Base-by-base conservation (phyloP, 2,113 vertebrate species). In the Calypte anna region DNA sequence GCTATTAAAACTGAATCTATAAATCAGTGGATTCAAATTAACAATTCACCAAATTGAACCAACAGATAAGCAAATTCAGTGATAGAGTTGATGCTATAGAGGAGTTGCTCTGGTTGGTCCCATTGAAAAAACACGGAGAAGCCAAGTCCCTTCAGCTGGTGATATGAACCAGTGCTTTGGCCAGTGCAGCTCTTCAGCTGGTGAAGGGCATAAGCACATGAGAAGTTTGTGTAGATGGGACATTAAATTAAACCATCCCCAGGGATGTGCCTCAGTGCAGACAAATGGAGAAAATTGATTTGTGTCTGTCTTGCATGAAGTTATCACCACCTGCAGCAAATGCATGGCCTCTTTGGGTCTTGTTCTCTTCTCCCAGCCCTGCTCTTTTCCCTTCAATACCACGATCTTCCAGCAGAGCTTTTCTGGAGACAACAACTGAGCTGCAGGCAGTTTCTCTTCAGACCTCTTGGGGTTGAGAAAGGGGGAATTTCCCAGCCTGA, bases 11-110 rank as follows among this genome's bases (percentile, higher is more conserved):
- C 54, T 28, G 69, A 81, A 55, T 40, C 64, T 55, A 64, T 88
- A 81, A 88, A 69, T 92, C 59, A n/a, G 74, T 55, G 64, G 31
- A 83, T 84, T 86, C 82, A 84, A 70, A 89, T 91, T 82, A 91
- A 91, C 72, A 61, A 21, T 79, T 95, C 33, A 8, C 77, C 67
- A 75, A 55, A 82, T 93, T 89, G 91, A 91, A 86, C 61, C 58
- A 76, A 36, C 48, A 90, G 85, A 54, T 90, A 87, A 90, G 86
- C 69, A 58, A 77, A 84, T 81, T 51, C 58, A 28, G 0, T 46
- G 50, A 61, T 44, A 30, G 76, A 70, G n/a, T 50, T 84, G 90
- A 73, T 81, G 66, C 50, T 33, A 54, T 11, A 73, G 82, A 84
- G 50, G 64, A 81, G 72, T 44, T 90, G 54, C 44, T 76, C 43